Conservation (phyloP, 2,888 invertebrate species). For the Nipponacmea schrenckii region DNA sequence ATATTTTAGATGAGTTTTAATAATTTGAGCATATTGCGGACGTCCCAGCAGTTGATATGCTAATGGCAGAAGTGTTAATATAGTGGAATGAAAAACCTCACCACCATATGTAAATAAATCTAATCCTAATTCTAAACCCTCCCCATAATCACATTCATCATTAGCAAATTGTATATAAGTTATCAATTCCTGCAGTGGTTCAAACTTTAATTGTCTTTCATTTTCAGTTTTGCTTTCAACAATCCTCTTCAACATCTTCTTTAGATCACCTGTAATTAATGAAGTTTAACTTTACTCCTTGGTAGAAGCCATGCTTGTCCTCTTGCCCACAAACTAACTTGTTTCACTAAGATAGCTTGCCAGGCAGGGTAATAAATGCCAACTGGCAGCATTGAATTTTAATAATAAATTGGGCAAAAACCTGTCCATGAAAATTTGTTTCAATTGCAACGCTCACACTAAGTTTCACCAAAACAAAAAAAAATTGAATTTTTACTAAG, state of each 20-base stretch:
- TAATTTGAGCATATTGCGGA: constrained; percentile 79
- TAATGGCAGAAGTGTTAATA: constrained; percentile 76
- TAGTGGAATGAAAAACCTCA: constrained; percentile 78
- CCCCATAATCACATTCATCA: constrained; percentile 95
- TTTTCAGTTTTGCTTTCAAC: constrained; percentile 69
- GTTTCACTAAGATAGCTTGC: no score
- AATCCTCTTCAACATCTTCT: constrained; percentile 77
- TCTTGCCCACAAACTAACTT: no score
- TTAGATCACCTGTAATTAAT: constrained; percentile 74
- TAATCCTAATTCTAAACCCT: constrained; percentile 87
- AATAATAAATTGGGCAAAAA: no score
- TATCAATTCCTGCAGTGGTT: constrained; percentile 82
- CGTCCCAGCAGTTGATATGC: constrained; percentile 83
- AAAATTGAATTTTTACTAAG: no score
- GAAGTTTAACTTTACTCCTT: no score
- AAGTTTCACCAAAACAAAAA: no score
- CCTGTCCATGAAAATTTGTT: no score
- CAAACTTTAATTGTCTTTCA: constrained; percentile 75
- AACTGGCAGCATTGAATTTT: no score
- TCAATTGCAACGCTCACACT: no score
- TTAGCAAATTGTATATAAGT: constrained; percentile 88
- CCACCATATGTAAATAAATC: constrained; percentile 80
- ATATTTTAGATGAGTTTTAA: constrained; percentile 79
- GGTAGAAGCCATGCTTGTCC: no score
- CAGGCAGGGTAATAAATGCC: no score